Evolutionary conservation across 2,797 vertebrate species (phyloP).

Genomic region (Semaprochilodus insignis): DNA sequence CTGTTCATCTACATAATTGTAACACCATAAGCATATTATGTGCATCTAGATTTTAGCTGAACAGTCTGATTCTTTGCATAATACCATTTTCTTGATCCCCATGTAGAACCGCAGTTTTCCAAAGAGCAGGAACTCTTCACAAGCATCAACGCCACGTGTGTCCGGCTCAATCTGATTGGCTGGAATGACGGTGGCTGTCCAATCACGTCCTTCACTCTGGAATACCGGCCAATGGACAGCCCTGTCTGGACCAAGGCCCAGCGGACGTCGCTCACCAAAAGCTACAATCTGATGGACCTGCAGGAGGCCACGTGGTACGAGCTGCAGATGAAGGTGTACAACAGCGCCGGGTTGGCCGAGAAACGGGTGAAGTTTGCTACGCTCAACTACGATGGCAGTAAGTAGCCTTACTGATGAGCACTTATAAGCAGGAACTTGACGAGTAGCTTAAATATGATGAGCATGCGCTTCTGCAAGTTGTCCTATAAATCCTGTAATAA

Average conservation of each 20-base stretch:
- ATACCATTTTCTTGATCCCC: background rate
- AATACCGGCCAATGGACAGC: constrained; percentile 89
- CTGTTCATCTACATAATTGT: too few species aligned
- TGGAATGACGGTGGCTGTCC: constrained; percentile 97
- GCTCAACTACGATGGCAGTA: constrained; percentile 94
- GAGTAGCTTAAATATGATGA: too few species aligned
- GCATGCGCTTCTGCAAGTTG: too few species aligned
- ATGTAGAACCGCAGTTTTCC: constrained; percentile 93
- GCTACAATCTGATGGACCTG: constrained; percentile 92
- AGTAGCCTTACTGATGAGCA: constrained; percentile 67
- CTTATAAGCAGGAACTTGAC: too few species aligned
- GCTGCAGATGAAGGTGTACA: constrained; percentile 95
- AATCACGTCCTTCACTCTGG: constrained; percentile 93
- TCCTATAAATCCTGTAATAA: too few species aligned
- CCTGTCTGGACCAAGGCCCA: constrained; percentile 92
- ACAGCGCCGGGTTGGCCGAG: constrained; percentile 95
- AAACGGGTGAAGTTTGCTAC: constrained; percentile 95
- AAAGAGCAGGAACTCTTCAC: constrained; percentile 97
- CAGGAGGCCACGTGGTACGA: constrained; percentile 98
- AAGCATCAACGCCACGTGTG: constrained; percentile 91
- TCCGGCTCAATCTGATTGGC: constrained; percentile 92
- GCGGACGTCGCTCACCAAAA: constrained; percentile 93
- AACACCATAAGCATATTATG: too few species aligned
- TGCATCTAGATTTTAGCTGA: too few species aligned
- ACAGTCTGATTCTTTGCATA: background rate